Evolutionary conservation across 1,140 invertebrate genomes (phyloP), one percentile per base, ranked within the genome.

Genomic region (Diuraphis noxia): DNA sequence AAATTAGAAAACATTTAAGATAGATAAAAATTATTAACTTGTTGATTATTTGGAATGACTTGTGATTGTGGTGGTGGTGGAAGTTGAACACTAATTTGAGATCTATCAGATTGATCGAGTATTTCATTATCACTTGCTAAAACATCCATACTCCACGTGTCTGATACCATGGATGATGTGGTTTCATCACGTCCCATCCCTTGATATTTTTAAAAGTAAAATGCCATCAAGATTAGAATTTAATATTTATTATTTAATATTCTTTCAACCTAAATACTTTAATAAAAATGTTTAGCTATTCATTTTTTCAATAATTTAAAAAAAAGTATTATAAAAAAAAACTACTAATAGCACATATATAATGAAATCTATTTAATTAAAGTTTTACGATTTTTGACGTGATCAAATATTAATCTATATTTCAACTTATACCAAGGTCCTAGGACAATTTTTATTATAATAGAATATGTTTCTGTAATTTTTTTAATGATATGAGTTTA

Each of bases 141-240:
- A 86, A 99, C 98, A 94, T 99, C 98, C 2, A 98, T 99, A 92
- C 98, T 98, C 98, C 98, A 99, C 4, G 98, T 99, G 94, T 99
- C 98, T 92, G 98, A 98, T 84, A 99, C 98, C 93, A 99, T 96
- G 36, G 98, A 99, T 36, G 98, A 99, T 92, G 98, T 96, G 3
- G 98, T 98, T 94, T 99, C 98, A 94, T 99, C 98, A 86, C 95
- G 92, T 46, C 92, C 92, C 89, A 91, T 91, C 13, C 82, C 88
- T 88, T 38, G 77, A 82, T 36, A 77, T n/a, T 41, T 41, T 3
- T 40, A 38, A 38, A 72, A 40, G 36, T 40, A 38, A 81, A 30
- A 40, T 38, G 4, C 21, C 23, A 81, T 38, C 79, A 81, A 72
- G 4, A n/a, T 72, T 34, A 10, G 9, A 63, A 63, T 63, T 63